Evolutionary conservation across 2,113 vertebrate genomes (phyloP).

Genomic region (Aphelocoma coerulescens): DNA sequence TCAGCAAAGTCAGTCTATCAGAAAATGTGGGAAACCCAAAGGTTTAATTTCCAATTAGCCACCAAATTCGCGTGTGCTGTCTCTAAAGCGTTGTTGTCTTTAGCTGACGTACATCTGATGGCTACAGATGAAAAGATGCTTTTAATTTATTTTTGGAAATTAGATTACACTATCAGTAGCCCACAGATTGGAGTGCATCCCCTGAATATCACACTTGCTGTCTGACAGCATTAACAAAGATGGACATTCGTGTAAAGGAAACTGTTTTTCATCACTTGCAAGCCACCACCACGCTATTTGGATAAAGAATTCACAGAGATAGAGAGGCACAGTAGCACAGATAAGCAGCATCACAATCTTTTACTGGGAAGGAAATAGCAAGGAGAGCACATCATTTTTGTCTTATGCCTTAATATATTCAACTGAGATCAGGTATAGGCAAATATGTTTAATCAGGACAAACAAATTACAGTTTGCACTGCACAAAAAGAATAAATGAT

Average conservation of each 20-base stretch:
- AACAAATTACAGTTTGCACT: not conserved
- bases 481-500: not conserved
- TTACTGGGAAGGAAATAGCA: not conserved
- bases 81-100: not conserved
- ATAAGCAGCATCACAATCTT: not conserved
- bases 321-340: slow-evolving; percentile 36
- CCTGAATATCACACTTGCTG: slow-evolving; percentile 25
- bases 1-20: not conserved
- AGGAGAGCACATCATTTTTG: not conserved
- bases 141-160: slow-evolving; percentile 56
- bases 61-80: not conserved
- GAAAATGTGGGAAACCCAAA: not conserved
- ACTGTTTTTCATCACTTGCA: slow-evolving; percentile 62
- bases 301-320: slow-evolving; percentile 55
- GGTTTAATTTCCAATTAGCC: not conserved
- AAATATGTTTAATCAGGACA: not conserved
- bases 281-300: slow-evolving; percentile 1
- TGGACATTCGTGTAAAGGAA: slow-evolving; percentile 42
- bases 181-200: not conserved
- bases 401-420: not conserved
- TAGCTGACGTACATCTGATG: not conserved
- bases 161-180: slow-evolving; percentile 46
- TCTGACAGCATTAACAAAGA: slow-evolving; percentile 29
- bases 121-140: slow-evolving; percentile 19
- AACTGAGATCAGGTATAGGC: not conserved